Base-by-base conservation (phyloP, 2,888 invertebrate species). In the Drosophila affinis region DNA sequence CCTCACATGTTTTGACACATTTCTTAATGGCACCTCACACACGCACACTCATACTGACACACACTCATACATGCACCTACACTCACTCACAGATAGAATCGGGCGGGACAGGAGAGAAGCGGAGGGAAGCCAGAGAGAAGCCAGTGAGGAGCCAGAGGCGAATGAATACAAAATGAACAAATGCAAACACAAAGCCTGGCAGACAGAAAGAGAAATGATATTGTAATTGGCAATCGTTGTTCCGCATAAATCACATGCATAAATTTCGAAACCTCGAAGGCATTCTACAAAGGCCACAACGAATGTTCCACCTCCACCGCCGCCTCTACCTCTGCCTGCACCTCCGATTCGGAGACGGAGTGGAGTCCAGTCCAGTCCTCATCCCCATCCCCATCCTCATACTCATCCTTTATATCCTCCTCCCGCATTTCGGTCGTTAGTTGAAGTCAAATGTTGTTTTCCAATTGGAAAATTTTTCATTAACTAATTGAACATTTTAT, bases 401-500 rank as follows among this genome's bases (percentile, higher is more conserved):
- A 4, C 53, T 10, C 14, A 4, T 49, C 24, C 32, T 2, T 24
- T 5, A 12, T 34, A 48, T 57, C 59, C 52, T 55, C 47, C 53
- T 27, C 47, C 48, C 48, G 55, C 54, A 14, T 27, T 12, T 34
- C 56, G 62, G 78, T 88, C 88, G 84, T 83, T 81, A 81, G 85
- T 73, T 78, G 52, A 75, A 88, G 86, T 76, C 81, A 86, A 77
- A 87, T 79, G 89, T 88, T 88, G 88, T 77, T 71, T 79, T 76
- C 88, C 83, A 89, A 89, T 88, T 90, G 83, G 86, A 90, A 87
- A 90, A 77, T 62, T 84, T 84, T 90, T 91, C 91, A 90, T 90
- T 90, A 90, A 91, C 91, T 90, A 90, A 90, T 90, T 90, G 91
- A 91, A 90, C 88, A 87, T 88, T 87, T 86, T 89, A 89, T 88